Conservation (phyloP, 2,888 invertebrate species). For the Agrypnus murinus region DNA sequence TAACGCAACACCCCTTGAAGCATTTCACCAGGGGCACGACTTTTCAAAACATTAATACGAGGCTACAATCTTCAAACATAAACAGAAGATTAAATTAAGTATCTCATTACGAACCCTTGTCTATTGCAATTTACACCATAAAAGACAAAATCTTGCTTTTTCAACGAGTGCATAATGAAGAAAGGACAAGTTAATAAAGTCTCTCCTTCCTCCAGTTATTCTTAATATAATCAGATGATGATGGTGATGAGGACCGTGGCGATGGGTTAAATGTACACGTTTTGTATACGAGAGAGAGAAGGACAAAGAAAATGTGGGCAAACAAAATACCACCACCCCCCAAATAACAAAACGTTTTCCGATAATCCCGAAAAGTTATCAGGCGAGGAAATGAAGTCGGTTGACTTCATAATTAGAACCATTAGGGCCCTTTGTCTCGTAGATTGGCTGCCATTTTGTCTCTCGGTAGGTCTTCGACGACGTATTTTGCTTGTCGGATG, state of each 20-base stretch:
- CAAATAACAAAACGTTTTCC: constrained; percentile 52
- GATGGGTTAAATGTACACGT: too few relatives aligned
- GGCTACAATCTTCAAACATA: constrained; percentile 31
- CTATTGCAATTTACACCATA: constrained; percentile 31
- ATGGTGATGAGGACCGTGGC: constrained; percentile 12
- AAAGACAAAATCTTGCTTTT: constrained; percentile 35
- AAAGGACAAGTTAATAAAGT: constrained; percentile 29
- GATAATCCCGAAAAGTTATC: constrained; percentile 47
- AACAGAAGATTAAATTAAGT: constrained; percentile 45
- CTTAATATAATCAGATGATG: constrained; percentile 35
- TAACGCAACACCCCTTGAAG: too few relatives aligned
- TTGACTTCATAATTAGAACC: constrained; percentile 51
- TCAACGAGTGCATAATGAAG: constrained; percentile 34
- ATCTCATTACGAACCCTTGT: constrained; percentile 38
- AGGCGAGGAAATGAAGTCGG: constrained; percentile 47
- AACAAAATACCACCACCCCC: constrained; percentile 38
- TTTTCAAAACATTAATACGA: too few relatives aligned
- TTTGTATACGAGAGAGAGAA: background rate
- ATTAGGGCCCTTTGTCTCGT: constrained; percentile 50
- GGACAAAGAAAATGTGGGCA: constrained; percentile 17
- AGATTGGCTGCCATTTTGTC: constrained; percentile 51
- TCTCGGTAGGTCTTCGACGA: constrained; percentile 43
- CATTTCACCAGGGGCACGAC: too few relatives aligned
- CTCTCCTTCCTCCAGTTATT: background rate
- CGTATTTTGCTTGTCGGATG: constrained; percentile 46